These are phyloP conservation scores for Dyspetes luteomarginatus DNA, from an alignment of 2,888 invertebrate genomes.

Conservation along the genomic window DNA sequence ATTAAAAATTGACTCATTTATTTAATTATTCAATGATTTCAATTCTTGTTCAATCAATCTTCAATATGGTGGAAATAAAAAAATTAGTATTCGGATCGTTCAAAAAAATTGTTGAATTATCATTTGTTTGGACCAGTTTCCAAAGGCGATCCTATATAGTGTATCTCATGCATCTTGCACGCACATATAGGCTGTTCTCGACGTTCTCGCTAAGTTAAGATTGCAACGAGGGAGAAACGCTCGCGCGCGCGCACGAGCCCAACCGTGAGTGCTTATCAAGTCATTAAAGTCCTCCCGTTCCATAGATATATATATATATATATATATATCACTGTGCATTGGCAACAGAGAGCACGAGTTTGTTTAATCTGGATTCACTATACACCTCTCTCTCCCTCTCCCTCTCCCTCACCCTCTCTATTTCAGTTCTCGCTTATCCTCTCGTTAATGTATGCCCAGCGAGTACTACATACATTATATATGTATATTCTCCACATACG, in stretches of 20 bases:
- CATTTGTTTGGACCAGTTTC: neutral
- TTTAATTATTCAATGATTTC: too few relatives aligned
- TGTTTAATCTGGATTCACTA: constrained; percentile 70
- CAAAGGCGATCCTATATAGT: neutral
- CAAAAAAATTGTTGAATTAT: too few relatives aligned
- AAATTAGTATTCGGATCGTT: too few relatives aligned
- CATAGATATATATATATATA: constrained; percentile 62
- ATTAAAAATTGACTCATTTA: too few relatives aligned
- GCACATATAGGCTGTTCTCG: constrained; percentile 1
- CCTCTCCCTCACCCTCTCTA: constrained; percentile 13
- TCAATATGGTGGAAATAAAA: too few relatives aligned
- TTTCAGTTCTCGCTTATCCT: constrained; percentile 52
- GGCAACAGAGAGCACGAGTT: constrained; percentile 58
- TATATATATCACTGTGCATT: neutral
- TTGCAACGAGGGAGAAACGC: constrained; percentile 49
- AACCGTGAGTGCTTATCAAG: constrained; percentile 73
- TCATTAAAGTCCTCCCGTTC: constrained; percentile 69
- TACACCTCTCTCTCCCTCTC: neutral
- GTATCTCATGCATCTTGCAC: neutral
- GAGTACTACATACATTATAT: constrained; percentile 34
- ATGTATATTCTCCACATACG: constrained; percentile 11
- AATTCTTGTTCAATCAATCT: too few relatives aligned
- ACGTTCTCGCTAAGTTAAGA: constrained; percentile 32
- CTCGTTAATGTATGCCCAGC: constrained; percentile 47
- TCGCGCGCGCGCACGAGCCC: constrained; percentile 29